Base-by-base conservation (phyloP, 2,888 invertebrate genomes). In the Iphiclides podalirius region DNA sequence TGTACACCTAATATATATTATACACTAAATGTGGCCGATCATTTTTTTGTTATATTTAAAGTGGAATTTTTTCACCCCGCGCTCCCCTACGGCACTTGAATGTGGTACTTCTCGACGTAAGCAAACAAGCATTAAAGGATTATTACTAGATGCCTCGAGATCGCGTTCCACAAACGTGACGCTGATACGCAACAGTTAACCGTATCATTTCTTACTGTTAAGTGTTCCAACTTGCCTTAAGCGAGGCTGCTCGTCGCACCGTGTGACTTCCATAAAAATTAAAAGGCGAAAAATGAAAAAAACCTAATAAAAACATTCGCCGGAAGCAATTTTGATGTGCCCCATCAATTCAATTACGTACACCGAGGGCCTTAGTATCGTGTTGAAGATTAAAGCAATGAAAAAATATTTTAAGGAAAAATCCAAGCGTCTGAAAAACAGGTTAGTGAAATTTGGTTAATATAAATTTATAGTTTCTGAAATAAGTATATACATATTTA, bases 351-450 rank as follows among this genome's bases (percentile, higher is more conserved):
- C 68, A 73, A 73, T 73, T 71, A 72, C 66, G 55, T 61, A 61
- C 63, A 59, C 60, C 58, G 61, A 59, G 66, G 63, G 63, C 60
- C 61, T 58, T 63, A 63, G 67, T 70, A 66, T 61, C 67, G 63
- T 64, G 62, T 60, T 63, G 58, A 63, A 69, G 69, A 70, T 75
- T 72, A 75, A 61, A 73, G 77, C 74, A 68, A 84, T 83, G 81
- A 79, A 71, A 79, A 80, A 72, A 72, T 70, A 64, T 69, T 72
- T 59, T 54, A 75, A 69, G 60, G 75, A 72, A 67, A 81, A 72
- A 66, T 53, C 65, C 54, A 66, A 64, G 55, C 67, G 59, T 65
- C 70, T 69, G 52, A 75, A 72, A 69, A 63, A 72, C 64, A 79
- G 79, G 81, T 80, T 54, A 40, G 74, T 69, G 36, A 35, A 47